Percentiles rank a stretch among this genome's conserved stretches.
Evolutionary conservation across 2,797 vertebrate species (phyloP).

Genomic region (Enteromius trimaculatus): DNA sequence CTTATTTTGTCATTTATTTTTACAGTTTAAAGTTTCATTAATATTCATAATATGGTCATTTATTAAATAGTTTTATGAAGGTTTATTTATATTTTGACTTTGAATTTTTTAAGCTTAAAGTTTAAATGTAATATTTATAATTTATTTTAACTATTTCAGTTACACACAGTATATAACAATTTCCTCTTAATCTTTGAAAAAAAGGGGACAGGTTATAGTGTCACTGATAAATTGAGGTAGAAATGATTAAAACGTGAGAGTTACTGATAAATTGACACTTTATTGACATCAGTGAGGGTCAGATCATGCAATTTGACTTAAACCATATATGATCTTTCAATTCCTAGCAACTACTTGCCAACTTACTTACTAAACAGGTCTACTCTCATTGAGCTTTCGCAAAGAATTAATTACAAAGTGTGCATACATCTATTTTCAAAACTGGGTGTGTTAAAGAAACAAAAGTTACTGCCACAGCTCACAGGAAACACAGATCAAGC

Average conservation of each 20-base stretch:
- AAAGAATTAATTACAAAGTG: background rate
- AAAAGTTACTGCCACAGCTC: background rate
- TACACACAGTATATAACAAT: too few relatives aligned
- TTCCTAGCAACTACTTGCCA: background rate
- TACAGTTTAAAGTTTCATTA: background rate
- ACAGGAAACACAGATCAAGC: too few relatives aligned
- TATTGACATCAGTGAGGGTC: background rate
- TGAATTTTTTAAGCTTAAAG: background rate
- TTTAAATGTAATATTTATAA: background rate
- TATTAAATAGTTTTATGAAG: too few relatives aligned
- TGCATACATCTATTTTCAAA: background rate
- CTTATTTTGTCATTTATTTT: background rate
- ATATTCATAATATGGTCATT: background rate
- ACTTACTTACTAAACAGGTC: background rate
- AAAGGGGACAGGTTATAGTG: background rate
- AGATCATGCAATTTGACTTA: background rate
- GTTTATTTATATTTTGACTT: background rate
- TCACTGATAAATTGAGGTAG: background rate
- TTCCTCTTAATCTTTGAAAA: background rate
- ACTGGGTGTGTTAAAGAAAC: constrained; percentile 20
- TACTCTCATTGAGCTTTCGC: background rate
- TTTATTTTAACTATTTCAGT: background rate
- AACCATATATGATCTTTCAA: background rate
- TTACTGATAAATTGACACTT: background rate
- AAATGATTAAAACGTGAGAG: background rate